Base-by-base conservation (phyloP, 2,888 invertebrate species). In the Scaptomyza caliginosa region DNA sequence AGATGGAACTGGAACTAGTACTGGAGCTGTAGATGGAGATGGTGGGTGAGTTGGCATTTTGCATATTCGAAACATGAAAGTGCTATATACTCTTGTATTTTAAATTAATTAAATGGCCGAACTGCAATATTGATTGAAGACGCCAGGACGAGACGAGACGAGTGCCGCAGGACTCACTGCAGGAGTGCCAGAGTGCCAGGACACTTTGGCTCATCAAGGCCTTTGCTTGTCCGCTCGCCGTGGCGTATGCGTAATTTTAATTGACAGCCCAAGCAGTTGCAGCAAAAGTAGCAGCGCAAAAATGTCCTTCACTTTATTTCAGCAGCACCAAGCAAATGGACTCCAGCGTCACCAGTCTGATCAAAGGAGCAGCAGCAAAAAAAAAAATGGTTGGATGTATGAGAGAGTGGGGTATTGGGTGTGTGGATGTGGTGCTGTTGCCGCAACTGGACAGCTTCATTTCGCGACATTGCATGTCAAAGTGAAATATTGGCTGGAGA, bases 401-500 rank as follows among this genome's bases (percentile, higher is more conserved):
- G 34, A 17, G 16, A 6, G 24, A 21, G 40, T 24, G 32, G 30
- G n/a, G 24, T 43, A 17, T 11, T 16, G 49, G 7, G 11, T n/a
- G n/a, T n/a, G n/a, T n/a, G 34, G 21, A 19, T 11, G 10, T n/a
- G 17, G 11, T 19, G 17, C 17, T 57, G 46, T 64, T 54, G 77
- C 86, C 83, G 63, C 88, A 81, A 74, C 79, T 78, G 80, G 89
- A 89, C 89, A 88, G 89, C 89, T 89, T 89, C 84, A 89, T 89
- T 89, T 89, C 85, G 89, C 84, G 89, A 89, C 89, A 79, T 81
- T 75, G 86, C 85, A 89, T 86, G 89, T 89, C 89, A 89, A 89
- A 88, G 89, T 90, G 90, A 90, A 89, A 90, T 90, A 90, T 90
- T 90, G 89, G 89, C 88, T 86, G 86, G 86, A 90, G 89, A 89